These are phyloP conservation scores for Knipowitschia caucasica DNA, from an alignment of 2,797 vertebrate species.

Conservation along the genomic window DNA sequence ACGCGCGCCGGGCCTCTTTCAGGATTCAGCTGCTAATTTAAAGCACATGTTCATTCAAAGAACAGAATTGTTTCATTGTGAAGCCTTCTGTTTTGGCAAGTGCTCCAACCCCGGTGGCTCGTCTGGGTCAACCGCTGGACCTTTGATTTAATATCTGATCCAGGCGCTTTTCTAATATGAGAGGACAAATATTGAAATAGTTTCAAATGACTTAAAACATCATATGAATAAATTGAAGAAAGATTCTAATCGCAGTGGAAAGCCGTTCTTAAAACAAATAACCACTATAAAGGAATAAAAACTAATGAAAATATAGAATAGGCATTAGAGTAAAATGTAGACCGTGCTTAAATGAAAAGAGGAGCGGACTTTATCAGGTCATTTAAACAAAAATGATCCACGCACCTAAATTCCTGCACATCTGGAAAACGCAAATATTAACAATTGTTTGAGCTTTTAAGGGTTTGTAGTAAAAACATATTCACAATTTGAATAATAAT, in stretches of 20 bases:
- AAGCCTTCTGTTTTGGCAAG: constrained; percentile 34
- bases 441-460: not conserved
- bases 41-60: constrained; percentile 35
- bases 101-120: constrained; percentile 30
- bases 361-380: not conserved
- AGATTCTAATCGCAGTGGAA: not conserved
- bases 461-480: not conserved
- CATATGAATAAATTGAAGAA: not conserved
- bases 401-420: not conserved
- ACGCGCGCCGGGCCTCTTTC: constrained; percentile 33
- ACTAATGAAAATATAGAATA: not conserved
- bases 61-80: constrained; percentile 35
- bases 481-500: not conserved
- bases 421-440: not conserved
- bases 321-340: not conserved
- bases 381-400: not conserved
- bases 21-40: constrained; percentile 36
- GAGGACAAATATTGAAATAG: constrained; percentile 8
- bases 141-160: constrained; percentile 22
- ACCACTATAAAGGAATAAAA: constrained; percentile 6
- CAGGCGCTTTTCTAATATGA: not conserved
- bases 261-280: constrained; percentile 1
- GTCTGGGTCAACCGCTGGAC: constrained; percentile 21
- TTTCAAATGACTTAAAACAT: not conserved
- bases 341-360: not conserved